Conservation (phyloP, 2,888 invertebrate species). For the Thyatira batis region DNA sequence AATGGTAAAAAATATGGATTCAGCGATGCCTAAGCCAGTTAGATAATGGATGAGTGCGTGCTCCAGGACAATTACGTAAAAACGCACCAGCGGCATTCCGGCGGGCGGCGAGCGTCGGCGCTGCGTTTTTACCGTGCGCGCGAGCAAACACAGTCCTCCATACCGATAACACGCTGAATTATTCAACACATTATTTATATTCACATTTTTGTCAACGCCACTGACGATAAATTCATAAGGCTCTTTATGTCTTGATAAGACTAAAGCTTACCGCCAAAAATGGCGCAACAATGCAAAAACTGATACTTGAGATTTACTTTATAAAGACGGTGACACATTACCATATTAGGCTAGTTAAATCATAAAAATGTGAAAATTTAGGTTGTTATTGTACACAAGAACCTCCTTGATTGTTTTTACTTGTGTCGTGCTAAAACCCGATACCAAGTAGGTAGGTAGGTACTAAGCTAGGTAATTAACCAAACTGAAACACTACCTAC, state of each 20-base stretch:
- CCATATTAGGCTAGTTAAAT: constrained; percentile 46
- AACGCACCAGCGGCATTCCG: constrained; percentile 74
- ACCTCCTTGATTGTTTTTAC: background rate
- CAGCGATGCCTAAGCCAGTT: constrained; percentile 66
- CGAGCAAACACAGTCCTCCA: constrained; percentile 60
- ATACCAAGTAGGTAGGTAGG: background rate
- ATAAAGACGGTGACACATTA: constrained; percentile 44
- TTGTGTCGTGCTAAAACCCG: background rate
- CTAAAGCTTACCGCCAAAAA: constrained; percentile 76
- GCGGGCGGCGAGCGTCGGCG: constrained; percentile 55
- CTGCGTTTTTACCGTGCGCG: constrained; percentile 55
- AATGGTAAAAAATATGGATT: constrained; percentile 36
- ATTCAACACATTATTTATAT: constrained; percentile 80
- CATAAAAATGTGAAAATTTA: constrained; percentile 37
- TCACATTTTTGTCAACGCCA: constrained; percentile 82
- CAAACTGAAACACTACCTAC: too few relatives aligned
- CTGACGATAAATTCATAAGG: constrained; percentile 78
- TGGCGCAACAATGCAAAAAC: constrained; percentile 58
- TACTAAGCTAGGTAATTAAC: too few relatives aligned
- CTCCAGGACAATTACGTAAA: constrained; percentile 78
- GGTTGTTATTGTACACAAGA: too few relatives aligned
- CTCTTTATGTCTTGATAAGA: constrained; percentile 81
- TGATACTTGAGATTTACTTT: constrained; percentile 44
- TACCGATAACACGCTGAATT: constrained; percentile 81
- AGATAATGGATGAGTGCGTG: constrained; percentile 81